phyloP scores from a whole-genome alignment of 2,797 vertebrate genomes.

The Triplophysa yarkandensis region DNA sequence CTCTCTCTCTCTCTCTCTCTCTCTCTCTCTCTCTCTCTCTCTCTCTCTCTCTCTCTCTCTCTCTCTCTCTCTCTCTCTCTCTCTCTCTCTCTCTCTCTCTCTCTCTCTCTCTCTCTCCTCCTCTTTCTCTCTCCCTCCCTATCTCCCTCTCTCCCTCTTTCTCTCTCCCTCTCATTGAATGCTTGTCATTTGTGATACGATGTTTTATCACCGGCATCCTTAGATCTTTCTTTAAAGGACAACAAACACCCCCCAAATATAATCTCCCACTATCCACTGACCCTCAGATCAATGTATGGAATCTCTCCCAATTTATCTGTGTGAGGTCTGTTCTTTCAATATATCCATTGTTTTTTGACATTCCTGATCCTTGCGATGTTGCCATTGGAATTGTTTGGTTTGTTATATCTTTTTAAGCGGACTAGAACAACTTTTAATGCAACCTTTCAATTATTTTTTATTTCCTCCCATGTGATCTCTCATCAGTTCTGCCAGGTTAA shows the following conservation, averaged over 20 bases:
- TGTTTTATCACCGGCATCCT: background rate
- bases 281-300: slow-evolving; percentile 25
- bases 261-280: background rate
- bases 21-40: background rate
- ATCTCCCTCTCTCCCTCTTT: slow-evolving; percentile 10
- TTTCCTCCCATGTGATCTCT: no score
- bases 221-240: background rate
- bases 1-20: slow-evolving; percentile 4
- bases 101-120: background rate
- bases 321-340: background rate
- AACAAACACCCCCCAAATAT: slow-evolving; percentile 4
- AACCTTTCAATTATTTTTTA: no score
- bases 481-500: no score
- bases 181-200: background rate
- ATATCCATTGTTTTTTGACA: slow-evolving; percentile 8
- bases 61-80: slow-evolving; percentile 2
- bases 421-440: no score
- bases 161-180: background rate
- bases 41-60: slow-evolving; percentile 4
- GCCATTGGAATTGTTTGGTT: no score
- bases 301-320: slow-evolving; percentile 17
- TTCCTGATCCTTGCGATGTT: slow-evolving; percentile 1
- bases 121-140: no score
- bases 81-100: slow-evolving; percentile 6
- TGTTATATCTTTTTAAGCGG: no score